These are phyloP conservation scores for Nylanderia fulva DNA, from an alignment of 1,140 invertebrate genomes.

Conservation along the genomic window DNA sequence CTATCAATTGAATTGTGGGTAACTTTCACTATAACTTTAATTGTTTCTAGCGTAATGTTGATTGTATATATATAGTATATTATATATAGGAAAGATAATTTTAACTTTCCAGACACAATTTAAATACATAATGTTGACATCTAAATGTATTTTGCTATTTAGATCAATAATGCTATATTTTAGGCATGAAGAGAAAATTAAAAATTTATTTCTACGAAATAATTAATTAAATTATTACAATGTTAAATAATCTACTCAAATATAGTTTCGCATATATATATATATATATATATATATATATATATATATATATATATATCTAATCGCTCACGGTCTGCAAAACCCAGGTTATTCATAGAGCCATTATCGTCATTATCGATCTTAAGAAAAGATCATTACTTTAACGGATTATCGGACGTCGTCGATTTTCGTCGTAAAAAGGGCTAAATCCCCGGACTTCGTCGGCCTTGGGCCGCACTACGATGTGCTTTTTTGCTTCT, in stretches of 20 bases:
- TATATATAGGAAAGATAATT: constrained; percentile 22
- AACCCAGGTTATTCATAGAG: background rate
- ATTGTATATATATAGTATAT: constrained; percentile 23
- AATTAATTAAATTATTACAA: background rate
- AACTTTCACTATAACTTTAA: constrained; percentile 21
- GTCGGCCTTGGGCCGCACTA: background rate
- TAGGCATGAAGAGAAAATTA: background rate
- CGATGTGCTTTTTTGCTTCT: constrained; percentile 1
- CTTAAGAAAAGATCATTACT: constrained; percentile 35
- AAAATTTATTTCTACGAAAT: background rate
- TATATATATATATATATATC: no score
- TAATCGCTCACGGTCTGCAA: background rate
- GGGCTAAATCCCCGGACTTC: constrained; percentile 35
- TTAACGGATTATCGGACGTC: constrained; percentile 27
- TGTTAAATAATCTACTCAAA: background rate
- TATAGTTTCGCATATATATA: background rate
- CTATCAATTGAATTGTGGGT: constrained; percentile 24
- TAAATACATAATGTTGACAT: background rate
- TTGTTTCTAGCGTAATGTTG: no score
- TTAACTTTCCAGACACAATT: background rate
- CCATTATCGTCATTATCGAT: constrained; percentile 8
- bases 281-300: no score
- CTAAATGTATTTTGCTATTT: background rate
- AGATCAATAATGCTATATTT: background rate
- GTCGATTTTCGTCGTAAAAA: constrained; percentile 30